Conservation (phyloP, 1,140 invertebrate species). For the Schlechtendalia chinensis region DNA sequence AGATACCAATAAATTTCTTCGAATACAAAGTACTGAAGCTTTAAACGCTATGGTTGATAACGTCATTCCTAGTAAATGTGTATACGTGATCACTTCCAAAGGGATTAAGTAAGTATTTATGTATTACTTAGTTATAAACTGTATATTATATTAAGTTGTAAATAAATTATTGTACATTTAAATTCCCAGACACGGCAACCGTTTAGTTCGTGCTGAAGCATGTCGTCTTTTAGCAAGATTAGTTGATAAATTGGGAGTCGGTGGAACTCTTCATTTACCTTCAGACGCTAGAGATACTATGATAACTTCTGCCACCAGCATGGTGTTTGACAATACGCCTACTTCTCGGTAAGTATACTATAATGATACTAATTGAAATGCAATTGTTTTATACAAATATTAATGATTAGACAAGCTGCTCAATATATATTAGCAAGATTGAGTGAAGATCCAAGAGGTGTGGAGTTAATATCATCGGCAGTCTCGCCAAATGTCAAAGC, state of each 20-base stretch:
- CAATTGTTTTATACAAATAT: background rate
- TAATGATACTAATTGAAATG: background rate
- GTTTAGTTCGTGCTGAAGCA: slow-evolving; percentile 75
- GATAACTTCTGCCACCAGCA: slow-evolving; percentile 74
- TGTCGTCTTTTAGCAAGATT: slow-evolving; percentile 72
- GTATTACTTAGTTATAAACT: background rate
- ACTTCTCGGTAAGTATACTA: slow-evolving; percentile 26
- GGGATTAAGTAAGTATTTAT: slow-evolving; percentile 62
- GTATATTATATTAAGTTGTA: too few species aligned
- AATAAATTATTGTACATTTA: slow-evolving; percentile 24
- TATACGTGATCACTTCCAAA: slow-evolving; percentile 63
- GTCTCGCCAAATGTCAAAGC: slow-evolving; percentile 42
- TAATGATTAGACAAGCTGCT: slow-evolving; percentile 33
- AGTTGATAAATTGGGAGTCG: slow-evolving; percentile 69
- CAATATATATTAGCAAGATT: slow-evolving; percentile 37
- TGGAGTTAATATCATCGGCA: slow-evolving; percentile 26
- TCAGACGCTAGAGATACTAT: slow-evolving; percentile 78
- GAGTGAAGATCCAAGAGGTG: slow-evolving; percentile 45
- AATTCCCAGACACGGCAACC: slow-evolving; percentile 75
- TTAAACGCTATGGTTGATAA: slow-evolving; percentile 76
- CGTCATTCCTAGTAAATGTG: slow-evolving; percentile 62
- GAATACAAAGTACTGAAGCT: slow-evolving; percentile 81
- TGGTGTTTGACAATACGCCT: slow-evolving; percentile 68
- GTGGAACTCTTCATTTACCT: slow-evolving; percentile 69
- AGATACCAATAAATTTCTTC: slow-evolving; percentile 88